Conservation (phyloP, 1,140 invertebrate genomes). For the Plectus sambesii region DNA sequence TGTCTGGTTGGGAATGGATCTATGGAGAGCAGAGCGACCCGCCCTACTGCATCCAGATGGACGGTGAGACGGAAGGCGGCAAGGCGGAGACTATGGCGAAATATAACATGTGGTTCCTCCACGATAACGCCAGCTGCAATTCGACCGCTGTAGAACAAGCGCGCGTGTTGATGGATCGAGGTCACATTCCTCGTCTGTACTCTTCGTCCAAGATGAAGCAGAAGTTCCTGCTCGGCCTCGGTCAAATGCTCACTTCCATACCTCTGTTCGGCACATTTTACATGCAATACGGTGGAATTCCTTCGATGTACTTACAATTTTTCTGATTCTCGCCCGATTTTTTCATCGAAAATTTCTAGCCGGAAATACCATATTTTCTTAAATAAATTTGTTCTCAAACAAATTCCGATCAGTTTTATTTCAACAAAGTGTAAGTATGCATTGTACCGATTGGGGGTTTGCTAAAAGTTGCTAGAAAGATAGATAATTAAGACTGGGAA, state of each 20-base stretch:
- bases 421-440: too few relatives aligned
- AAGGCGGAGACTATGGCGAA: conserved; percentile 18
- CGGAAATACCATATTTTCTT: too few relatives aligned
- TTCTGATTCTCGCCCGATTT: conserved; percentile 24
- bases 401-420: too few relatives aligned
- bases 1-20: conserved; percentile 31
- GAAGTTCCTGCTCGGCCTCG: conserved; percentile 19
- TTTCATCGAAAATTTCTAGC: too few relatives aligned
- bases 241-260: conserved; percentile 20
- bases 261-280: conserved; percentile 25
- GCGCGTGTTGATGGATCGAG: conserved; percentile 5
- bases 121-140: conserved; percentile 19
- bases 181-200: conserved; percentile 20
- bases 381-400: too few relatives aligned
- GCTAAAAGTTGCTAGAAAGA: too few relatives aligned
- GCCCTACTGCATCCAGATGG: conserved; percentile 26
- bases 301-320: conserved; percentile 26
- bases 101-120: conserved; percentile 27
- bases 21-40: conserved; percentile 24
- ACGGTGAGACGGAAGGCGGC: conserved; percentile 26
- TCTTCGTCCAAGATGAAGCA: conserved; percentile 24
- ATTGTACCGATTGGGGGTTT: too few relatives aligned
- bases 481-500: too few relatives aligned
- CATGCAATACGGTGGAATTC: conserved; percentile 23
- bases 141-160: conserved; percentile 3